phyloP scores from a whole-genome alignment of 2,797 vertebrate species.

The Pyrrhura leucotis region DNA sequence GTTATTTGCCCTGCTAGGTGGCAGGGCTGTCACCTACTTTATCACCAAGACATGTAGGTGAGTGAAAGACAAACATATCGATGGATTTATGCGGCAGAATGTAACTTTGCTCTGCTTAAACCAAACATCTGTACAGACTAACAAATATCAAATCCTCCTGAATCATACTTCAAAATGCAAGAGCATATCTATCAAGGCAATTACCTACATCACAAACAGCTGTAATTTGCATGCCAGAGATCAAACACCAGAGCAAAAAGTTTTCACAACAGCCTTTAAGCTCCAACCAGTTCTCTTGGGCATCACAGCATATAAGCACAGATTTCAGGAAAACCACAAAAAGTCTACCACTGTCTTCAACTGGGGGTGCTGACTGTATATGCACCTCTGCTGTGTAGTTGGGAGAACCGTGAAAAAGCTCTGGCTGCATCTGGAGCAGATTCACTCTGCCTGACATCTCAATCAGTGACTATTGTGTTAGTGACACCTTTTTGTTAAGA shows the following conservation, averaged over 20 bases:
- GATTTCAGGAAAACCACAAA: not conserved
- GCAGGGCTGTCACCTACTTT: not conserved
- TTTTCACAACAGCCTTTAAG: not conserved
- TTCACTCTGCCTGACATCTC: not conserved
- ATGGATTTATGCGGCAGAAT: not conserved
- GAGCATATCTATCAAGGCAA: constrained; percentile 1
- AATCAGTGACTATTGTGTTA: not conserved
- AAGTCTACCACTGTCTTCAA: not conserved
- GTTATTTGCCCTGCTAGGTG: not conserved
- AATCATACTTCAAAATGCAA: constrained; percentile 15
- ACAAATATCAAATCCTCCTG: not conserved
- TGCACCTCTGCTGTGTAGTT: not conserved
- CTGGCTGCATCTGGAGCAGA: not conserved
- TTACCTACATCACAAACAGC: not conserved
- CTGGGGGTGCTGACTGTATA: not conserved
- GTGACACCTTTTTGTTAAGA: not conserved
- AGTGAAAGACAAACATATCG: not conserved
- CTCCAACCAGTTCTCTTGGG: not conserved
- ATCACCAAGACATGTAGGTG: not conserved
- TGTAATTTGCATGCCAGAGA: not conserved
- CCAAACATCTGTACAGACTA: not conserved
- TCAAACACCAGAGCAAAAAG: not conserved
- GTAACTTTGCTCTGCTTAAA: constrained; percentile 21
- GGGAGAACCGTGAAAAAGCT: not conserved
- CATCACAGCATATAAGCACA: not conserved